Evolutionary conservation across 2,888 invertebrate species (phyloP).

Genomic region (Erannis defoliaria): DNA sequence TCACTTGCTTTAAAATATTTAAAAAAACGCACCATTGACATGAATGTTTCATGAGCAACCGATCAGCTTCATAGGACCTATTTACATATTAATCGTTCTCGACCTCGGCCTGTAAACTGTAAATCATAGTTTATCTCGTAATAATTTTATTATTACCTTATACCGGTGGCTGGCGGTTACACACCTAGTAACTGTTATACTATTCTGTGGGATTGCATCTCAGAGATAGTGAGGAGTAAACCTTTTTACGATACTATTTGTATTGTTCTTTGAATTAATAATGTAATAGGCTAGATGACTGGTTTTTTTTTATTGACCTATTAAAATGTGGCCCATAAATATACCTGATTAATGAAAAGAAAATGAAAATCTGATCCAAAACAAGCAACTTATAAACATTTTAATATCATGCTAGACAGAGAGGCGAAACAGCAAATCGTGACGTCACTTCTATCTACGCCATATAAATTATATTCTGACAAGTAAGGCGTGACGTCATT

Average conservation of each 20-base stretch:
- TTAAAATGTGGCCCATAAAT: no score
- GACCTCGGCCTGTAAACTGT: slow-evolving; percentile 32
- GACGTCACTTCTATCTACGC: no score
- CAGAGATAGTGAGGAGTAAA: slow-evolving; percentile 8
- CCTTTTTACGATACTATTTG: neutral
- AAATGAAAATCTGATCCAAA: no score
- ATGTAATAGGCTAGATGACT: no score
- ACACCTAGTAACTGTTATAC: neutral
- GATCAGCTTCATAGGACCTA: slow-evolving; percentile 14
- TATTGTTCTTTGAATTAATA: neutral
- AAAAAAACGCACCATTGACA: neutral
- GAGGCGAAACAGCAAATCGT: no score
- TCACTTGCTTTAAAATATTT: neutral
- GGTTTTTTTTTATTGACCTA: no score
- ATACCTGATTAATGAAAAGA: no score
- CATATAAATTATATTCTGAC: no score
- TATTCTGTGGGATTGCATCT: slow-evolving; percentile 12
- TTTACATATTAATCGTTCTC: slow-evolving; percentile 21
- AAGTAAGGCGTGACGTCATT: no score
- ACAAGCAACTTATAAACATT: no score
- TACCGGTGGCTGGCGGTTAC: slow-evolving; percentile 4
- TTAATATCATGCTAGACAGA: no score
- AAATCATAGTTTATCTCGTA: slow-evolving; percentile 24
- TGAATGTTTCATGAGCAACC: slow-evolving; percentile 12
- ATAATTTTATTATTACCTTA: slow-evolving; percentile 17